These are phyloP conservation scores for Xestobium rufovillosum DNA, from an alignment of 2,888 invertebrate species.

Conservation along the genomic window DNA sequence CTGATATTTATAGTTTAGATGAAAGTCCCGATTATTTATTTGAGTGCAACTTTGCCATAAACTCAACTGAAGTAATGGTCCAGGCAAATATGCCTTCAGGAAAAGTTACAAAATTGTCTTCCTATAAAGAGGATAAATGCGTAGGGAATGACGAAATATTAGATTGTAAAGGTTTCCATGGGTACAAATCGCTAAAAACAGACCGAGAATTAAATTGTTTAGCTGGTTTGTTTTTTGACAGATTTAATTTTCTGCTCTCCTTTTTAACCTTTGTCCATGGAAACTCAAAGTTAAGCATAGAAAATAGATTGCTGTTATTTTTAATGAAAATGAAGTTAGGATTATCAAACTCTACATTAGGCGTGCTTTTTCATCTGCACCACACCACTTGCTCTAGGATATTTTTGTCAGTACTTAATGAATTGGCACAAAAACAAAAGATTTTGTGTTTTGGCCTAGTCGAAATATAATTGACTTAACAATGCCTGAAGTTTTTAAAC, in stretches of 20 bases:
- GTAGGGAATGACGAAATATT: neutral
- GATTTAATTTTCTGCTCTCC: neutral
- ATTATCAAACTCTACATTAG: neutral
- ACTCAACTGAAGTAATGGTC: no score
- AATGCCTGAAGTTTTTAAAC: slow-evolving; percentile 7
- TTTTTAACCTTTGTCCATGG: neutral
- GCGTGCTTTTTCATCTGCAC: neutral
- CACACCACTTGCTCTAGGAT: neutral
- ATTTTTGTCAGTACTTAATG: neutral
- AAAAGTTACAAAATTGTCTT: no score
- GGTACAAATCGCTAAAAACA: neutral
- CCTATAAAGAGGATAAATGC: no score
- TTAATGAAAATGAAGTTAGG: slow-evolving; percentile 1
- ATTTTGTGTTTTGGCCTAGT: slow-evolving; percentile 7
- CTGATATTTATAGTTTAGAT: no score
- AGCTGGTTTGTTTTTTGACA: neutral
- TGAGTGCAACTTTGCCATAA: no score
- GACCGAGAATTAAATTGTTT: neutral
- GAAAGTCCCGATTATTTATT: no score
- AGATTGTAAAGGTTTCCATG: neutral
- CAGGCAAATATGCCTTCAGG: no score
- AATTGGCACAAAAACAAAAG: neutral
- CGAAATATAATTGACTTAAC: slow-evolving; percentile 5
- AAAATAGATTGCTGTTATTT: slow-evolving; percentile 1
- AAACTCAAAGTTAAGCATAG: neutral